Conservation (phyloP, 2,113 vertebrate species). For the Brachirus orientalis region DNA sequence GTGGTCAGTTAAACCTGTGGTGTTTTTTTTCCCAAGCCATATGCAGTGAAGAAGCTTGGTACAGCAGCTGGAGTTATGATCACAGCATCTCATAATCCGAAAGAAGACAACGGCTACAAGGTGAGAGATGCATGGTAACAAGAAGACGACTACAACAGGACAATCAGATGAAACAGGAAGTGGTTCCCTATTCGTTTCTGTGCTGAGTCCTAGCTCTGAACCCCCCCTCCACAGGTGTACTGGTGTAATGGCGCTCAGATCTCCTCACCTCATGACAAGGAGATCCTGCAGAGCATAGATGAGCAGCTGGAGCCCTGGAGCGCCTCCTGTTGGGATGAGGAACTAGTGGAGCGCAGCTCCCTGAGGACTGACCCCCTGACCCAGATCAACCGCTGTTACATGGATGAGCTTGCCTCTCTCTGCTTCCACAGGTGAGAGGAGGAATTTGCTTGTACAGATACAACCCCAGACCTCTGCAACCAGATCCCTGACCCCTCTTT, state of each 20-base stretch:
- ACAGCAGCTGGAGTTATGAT: slow-evolving; percentile 95
- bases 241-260: slow-evolving; percentile 96
- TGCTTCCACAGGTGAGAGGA: slow-evolving; percentile 88
- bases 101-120: slow-evolving; percentile 98
- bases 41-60: slow-evolving; percentile 87
- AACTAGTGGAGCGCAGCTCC: slow-evolving; percentile 83
- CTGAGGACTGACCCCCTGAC: slow-evolving; percentile 87
- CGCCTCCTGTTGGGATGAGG: slow-evolving; percentile 91
- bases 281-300: slow-evolving; percentile 89
- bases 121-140: no score
- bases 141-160: background rate
- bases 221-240: slow-evolving; percentile 85
- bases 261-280: slow-evolving; percentile 89
- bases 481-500: background rate
- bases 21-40: slow-evolving; percentile 82
- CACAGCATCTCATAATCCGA: slow-evolving; percentile 95
- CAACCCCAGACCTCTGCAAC: background rate
- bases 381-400: slow-evolving; percentile 86
- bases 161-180: background rate
- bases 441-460: background rate
- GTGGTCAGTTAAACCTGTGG: background rate
- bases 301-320: slow-evolving; percentile 91
- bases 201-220: background rate
- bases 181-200: background rate
- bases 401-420: slow-evolving; percentile 88